Evolutionary conservation across 2,888 invertebrate genomes (phyloP).

Genomic region (Drosophila picticornis): DNA sequence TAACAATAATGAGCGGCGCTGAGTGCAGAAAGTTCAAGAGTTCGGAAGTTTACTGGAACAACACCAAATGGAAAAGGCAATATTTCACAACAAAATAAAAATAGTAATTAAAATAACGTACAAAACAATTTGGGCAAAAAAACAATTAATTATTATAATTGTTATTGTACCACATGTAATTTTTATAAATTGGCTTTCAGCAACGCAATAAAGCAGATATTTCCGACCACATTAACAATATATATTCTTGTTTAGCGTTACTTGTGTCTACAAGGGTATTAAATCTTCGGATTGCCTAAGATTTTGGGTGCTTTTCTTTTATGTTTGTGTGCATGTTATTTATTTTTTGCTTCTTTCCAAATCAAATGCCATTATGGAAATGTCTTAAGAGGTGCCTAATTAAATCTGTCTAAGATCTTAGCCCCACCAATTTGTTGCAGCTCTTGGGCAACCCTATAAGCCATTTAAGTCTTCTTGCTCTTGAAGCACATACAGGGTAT

Average conservation of each 20-base stretch:
- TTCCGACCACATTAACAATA: background rate
- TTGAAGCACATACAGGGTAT: background rate
- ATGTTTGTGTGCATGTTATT: background rate
- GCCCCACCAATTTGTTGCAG: constrained; percentile 5
- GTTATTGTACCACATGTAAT: background rate
- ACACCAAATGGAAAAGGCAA: constrained; percentile 21
- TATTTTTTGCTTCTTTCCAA: background rate
- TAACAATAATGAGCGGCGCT: constrained; percentile 7
- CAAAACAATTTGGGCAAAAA: background rate
- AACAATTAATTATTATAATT: background rate
- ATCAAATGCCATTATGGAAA: background rate
- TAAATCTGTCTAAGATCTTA: constrained; percentile 8
- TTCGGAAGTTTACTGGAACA: constrained; percentile 58
- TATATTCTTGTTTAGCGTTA: background rate
- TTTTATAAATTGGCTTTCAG: background rate
- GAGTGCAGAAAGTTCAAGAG: constrained; percentile 45
- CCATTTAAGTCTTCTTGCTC: constrained; percentile 44
- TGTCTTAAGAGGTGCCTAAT: background rate
- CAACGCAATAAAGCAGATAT: background rate
- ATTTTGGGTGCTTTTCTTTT: background rate
- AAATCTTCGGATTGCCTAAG: background rate
- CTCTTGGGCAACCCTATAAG: constrained; percentile 50
- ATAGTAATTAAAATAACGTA: background rate
- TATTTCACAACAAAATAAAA: background rate
- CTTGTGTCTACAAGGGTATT: background rate